Conservation (phyloP, 2,797 vertebrate genomes). For the Muraenolepis orangiensis region DNA sequence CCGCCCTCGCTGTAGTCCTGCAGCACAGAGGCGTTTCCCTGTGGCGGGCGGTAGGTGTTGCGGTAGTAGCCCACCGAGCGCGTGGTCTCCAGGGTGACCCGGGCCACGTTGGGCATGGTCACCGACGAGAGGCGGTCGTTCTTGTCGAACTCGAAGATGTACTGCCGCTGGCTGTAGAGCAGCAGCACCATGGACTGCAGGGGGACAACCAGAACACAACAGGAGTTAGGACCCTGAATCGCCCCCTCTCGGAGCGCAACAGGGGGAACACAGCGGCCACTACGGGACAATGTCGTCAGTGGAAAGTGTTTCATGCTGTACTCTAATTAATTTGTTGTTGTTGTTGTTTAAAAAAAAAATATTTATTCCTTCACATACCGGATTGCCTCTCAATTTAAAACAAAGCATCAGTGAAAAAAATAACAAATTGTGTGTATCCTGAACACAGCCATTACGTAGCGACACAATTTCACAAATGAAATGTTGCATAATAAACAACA, state of each 20-base stretch:
- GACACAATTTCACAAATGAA: not conserved
- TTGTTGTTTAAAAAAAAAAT: not conserved
- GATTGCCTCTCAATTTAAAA: not conserved
- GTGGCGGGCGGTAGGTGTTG: slow-evolving; percentile 91
- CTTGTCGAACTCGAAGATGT: slow-evolving; percentile 99
- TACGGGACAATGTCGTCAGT: not conserved
- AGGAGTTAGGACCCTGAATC: not conserved
- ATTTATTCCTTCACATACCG: not conserved
- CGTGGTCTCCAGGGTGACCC: slow-evolving; percentile 90
- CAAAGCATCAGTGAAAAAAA: not conserved
- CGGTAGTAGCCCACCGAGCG: slow-evolving; percentile 96
- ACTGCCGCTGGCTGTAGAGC: slow-evolving; percentile 96
- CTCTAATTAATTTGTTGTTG: not conserved
- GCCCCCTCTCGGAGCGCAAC: not conserved
- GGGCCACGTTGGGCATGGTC: slow-evolving; percentile 97
- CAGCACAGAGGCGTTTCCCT: slow-evolving; percentile 91
- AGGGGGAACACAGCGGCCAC: too few species aligned
- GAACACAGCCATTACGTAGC: not conserved
- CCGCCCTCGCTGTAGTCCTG: slow-evolving; percentile 95
- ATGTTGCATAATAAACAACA: not conserved
- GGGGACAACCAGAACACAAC: not conserved
- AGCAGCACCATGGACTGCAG: slow-evolving; percentile 95
- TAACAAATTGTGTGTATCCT: not conserved
- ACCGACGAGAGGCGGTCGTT: slow-evolving; percentile 92
- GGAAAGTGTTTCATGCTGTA: not conserved